phyloP scores from a whole-genome alignment of 2,113 vertebrate species.

The Thinocorus orbignyianus region DNA sequence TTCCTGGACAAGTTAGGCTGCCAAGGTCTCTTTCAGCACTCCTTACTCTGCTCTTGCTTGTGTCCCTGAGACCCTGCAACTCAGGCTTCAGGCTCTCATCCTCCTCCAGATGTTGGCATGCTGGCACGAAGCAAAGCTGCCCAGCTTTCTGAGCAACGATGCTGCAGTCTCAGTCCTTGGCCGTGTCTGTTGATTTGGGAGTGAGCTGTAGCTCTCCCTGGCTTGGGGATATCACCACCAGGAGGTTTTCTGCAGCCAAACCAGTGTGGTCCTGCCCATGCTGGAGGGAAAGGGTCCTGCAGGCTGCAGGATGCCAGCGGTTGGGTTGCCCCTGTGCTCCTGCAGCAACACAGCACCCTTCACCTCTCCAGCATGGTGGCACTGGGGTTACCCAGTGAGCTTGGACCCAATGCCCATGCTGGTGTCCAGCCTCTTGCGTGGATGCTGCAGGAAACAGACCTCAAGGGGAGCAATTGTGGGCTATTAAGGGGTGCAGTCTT shows the following conservation, averaged over 20 bases:
- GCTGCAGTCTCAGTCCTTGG: not conserved
- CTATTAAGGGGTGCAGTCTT: not conserved
- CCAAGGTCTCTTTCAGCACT: not conserved
- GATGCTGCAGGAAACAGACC: not conserved
- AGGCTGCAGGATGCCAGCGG: not conserved
- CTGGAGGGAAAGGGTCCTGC: not conserved
- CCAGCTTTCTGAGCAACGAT: not conserved
- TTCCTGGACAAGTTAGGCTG: not conserved
- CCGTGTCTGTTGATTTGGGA: not conserved
- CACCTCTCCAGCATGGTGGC: fast-evolving
- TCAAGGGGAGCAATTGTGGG: not conserved
- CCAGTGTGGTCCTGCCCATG: fast-evolving
- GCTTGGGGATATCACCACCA: not conserved
- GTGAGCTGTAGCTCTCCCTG: not conserved
- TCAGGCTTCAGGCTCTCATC: not conserved
- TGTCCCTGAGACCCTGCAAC: not conserved
- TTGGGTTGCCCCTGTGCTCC: not conserved
- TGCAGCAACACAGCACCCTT: fast-evolving
- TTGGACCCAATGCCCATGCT: not conserved
- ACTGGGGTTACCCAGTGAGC: fast-evolving
- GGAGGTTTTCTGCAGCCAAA: not conserved
- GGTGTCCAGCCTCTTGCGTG: not conserved
- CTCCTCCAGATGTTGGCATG: not conserved
- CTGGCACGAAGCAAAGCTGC: not conserved
- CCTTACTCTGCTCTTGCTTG: not conserved